Base-by-base conservation (phyloP, 1,140 invertebrate genomes). In the Sitobion miscanthi region DNA sequence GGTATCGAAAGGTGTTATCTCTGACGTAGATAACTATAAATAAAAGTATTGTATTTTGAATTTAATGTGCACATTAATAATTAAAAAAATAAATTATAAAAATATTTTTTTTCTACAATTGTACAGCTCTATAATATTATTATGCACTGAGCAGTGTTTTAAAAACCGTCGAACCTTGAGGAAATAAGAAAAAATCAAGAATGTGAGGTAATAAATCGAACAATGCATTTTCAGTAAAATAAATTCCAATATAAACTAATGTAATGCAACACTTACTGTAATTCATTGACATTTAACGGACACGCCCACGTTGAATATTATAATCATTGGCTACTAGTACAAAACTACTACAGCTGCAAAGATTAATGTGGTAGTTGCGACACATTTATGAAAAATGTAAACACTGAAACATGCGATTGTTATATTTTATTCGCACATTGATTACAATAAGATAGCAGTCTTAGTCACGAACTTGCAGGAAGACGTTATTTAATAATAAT, bases 91-190 rank as follows among this genome's bases (percentile, higher is more conserved):
- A 35, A 35, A 35, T 35, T 35, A 35, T 35, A 35, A 35, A 35
- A 35, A 35, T 35, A 35, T 54, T 54, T 54, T 2, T 52, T 17
- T 52, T 52, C 49, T 17, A 52, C 8, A 52, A 52, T 52, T 54
- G 3, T 2, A 54, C 52, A n/a, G 14, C 30, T 69, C 30, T 4
- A n/a, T 69, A n/a, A 69, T n/a, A 69, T 30, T 69, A 69, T 5
- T 69, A n/a, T 69, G 30, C n/a, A 17, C 9, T 0, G 3, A 4
- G 0, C 0, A 4, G 4, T 17, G 9, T 14, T n/a, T 77, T 35
- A 0, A 77, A 69, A 69, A n/a, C 11, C 23, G 8, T 9, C 57
- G 25, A 25, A 25, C 25, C 62, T 69, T 0, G 4, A 14, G 30
- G 3, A 69, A 69, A n/a, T n/a, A 69, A 52, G 49, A 52, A 52